phyloP scores from a whole-genome alignment of 2,113 vertebrate species.

The Hemiscyllium ocellatum region DNA sequence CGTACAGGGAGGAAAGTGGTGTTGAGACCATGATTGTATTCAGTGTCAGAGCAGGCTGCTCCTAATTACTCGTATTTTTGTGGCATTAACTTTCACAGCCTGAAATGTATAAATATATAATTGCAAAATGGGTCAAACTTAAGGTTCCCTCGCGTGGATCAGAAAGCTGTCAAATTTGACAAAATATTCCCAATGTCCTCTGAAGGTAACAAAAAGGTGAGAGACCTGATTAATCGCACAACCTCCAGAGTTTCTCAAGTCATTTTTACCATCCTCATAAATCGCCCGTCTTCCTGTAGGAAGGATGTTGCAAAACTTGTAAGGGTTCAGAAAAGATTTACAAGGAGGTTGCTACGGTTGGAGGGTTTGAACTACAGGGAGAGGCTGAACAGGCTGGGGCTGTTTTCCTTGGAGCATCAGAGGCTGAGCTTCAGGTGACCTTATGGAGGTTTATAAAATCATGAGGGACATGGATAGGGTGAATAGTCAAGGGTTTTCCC shows the following conservation, averaged over 20 bases:
- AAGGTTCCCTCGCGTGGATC: not conserved
- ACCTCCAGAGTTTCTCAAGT: not conserved
- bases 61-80: not conserved
- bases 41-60: not conserved
- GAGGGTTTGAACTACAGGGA: too few relatives aligned
- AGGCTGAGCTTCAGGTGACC: too few relatives aligned
- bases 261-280: not conserved
- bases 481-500: too few relatives aligned
- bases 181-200: not conserved
- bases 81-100: not conserved
- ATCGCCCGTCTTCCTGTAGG: not conserved
- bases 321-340: too few relatives aligned
- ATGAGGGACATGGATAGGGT: too few relatives aligned
- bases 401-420: too few relatives aligned
- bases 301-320: too few relatives aligned
- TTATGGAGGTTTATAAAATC: too few relatives aligned
- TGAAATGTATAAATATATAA: not conserved
- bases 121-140: not conserved
- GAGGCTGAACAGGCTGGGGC: too few relatives aligned
- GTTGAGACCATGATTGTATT: too few relatives aligned
- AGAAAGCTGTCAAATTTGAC: not conserved
- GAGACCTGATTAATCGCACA: not conserved
- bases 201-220: not conserved
- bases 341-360: too few relatives aligned
- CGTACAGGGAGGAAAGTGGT: too few relatives aligned